Percentiles rank a stretch among this genome's conserved stretches.
Evolutionary conservation across 2,113 vertebrate genomes (phyloP).

Genomic region (Eclectus roratus): DNA sequence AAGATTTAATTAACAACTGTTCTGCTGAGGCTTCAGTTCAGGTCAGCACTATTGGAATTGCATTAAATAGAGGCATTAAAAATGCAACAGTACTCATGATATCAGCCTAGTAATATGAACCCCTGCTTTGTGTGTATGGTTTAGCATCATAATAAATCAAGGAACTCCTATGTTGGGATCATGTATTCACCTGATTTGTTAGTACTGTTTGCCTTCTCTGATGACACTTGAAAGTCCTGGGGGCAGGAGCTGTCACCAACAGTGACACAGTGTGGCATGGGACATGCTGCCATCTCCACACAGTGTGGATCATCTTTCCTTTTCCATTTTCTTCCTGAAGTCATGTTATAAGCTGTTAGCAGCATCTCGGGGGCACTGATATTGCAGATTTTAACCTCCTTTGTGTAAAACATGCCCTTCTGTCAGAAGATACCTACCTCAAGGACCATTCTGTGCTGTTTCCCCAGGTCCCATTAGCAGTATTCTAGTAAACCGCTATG

Average conservation of each 20-base stretch:
- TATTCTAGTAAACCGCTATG: conserved; percentile 77
- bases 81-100: conserved; percentile 1
- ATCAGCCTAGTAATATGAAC: neutral
- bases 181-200: neutral
- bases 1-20: conserved; percentile 50
- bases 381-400: neutral
- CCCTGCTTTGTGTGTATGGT: neutral
- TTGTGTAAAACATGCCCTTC: neutral
- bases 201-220: neutral
- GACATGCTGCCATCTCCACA: neutral
- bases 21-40: neutral
- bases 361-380: neutral
- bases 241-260: neutral
- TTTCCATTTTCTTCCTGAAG: neutral
- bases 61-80: conserved; percentile 50
- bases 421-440: neutral
- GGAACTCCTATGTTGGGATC: neutral
- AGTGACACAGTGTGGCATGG: neutral
- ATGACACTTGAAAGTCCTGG: neutral
- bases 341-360: neutral
- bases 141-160: neutral
- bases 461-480: conserved; percentile 80
- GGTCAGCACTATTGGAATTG: conserved; percentile 28
- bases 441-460: neutral
- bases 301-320: neutral